These are phyloP conservation scores for Aethes cnicana DNA, from an alignment of 2,888 invertebrate genomes.

Conservation along the genomic window DNA sequence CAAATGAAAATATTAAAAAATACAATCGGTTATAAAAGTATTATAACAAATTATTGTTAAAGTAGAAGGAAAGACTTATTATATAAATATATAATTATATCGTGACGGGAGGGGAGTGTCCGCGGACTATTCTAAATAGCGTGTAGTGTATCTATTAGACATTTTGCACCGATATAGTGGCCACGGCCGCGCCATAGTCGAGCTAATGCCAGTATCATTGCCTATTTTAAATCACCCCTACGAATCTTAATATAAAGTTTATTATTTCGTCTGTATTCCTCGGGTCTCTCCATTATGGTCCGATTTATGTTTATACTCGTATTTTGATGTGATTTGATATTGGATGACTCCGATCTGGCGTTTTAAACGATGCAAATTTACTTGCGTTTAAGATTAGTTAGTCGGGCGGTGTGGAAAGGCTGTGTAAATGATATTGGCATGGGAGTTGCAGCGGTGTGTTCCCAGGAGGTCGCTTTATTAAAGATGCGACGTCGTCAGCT, in stretches of 20 bases:
- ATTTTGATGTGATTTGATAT: no score
- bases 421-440: neutral
- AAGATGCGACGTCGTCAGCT: neutral
- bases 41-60: constrained; percentile 71
- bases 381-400: no score
- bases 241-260: constrained; percentile 11
- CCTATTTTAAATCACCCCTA: constrained; percentile 8
- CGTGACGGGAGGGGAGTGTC: constrained; percentile 49
- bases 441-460: neutral
- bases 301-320: no score
- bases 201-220: constrained; percentile 2
- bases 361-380: no score
- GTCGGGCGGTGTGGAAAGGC: no score
- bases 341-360: no score
- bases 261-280: constrained; percentile 7
- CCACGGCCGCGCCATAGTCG: constrained; percentile 10
- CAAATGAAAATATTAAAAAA: constrained; percentile 53
- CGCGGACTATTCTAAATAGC: constrained; percentile 76
- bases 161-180: constrained; percentile 71
- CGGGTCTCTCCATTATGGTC: constrained; percentile 3
- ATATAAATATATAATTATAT: constrained; percentile 49
- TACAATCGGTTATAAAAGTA: constrained; percentile 56
- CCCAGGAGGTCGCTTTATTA: neutral
- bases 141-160: constrained; percentile 72
- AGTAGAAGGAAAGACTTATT: constrained; percentile 77